These are phyloP conservation scores for Tigriopus japonicus DNA, from an alignment of 1,140 invertebrate species.

Conservation along the genomic window DNA sequence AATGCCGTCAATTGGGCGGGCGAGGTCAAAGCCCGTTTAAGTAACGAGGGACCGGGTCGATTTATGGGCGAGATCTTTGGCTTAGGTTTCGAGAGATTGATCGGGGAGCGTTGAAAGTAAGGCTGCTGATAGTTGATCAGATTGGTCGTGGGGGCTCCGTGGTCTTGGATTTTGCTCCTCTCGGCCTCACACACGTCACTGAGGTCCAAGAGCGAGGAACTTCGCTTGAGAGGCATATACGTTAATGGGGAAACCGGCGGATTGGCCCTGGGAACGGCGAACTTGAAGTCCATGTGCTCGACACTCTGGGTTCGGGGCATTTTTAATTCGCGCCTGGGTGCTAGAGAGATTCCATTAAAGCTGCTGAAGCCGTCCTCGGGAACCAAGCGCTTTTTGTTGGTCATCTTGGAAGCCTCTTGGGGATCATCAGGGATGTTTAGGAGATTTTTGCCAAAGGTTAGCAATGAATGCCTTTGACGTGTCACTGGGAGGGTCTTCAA, in stretches of 20 bases:
- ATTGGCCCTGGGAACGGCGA: neutral
- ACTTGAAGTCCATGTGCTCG: neutral
- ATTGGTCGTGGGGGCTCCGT: too few species aligned
- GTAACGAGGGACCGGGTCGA: too few species aligned
- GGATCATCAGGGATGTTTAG: neutral
- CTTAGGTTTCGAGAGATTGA: too few species aligned
- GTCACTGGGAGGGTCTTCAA: neutral
- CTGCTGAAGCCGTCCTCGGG: neutral
- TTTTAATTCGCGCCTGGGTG: neutral
- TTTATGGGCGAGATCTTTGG: too few species aligned
- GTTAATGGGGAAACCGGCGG: too few species aligned
- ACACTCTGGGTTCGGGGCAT: neutral
- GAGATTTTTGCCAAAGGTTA: constrained; percentile 13
- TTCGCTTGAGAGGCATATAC: neutral
- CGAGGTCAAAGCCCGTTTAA: too few species aligned
- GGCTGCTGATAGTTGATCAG: too few species aligned
- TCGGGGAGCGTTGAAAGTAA: too few species aligned
- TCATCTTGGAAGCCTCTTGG: neutral
- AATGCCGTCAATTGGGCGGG: too few species aligned
- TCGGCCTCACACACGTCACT: constrained; percentile 6
- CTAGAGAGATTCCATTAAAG: neutral
- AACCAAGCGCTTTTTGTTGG: neutral
- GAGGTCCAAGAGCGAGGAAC: constrained; percentile 1
- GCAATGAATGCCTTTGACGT: constrained; percentile 2
- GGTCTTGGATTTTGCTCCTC: neutral